Evolutionary conservation across 2,113 vertebrate species (phyloP), one percentile per base, ranked within the genome.

Genomic region (Neoarius graeffei): DNA sequence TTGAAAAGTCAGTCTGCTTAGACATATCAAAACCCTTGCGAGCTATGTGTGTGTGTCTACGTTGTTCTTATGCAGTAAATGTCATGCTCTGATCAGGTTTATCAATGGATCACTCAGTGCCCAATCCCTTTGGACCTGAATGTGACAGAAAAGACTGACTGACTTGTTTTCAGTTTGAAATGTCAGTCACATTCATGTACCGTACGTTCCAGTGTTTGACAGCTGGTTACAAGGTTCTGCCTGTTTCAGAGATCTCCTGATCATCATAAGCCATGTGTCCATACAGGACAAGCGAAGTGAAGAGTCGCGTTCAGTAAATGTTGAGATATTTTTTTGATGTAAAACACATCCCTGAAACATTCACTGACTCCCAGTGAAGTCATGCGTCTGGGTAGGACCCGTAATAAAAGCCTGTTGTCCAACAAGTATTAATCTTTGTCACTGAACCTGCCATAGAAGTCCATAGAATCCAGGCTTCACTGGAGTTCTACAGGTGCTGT

Each of bases 101-200:
- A 42, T 42, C 42, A 4, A 42, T 42, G 42, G 42, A 42, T 42
- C 42, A 42, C 42, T 42, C 3, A 42, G 4, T 42, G 42, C 42
- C 42, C 4, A 42, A 42, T 42, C 42, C 42, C 3, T 42, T 4
- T 42, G 42, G 42, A 42, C 67, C 92, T 91, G 88, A 87, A 87
- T 91, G 60, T 59, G 60, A 86, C 20, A 85, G 57, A 56, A 85
- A 56, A 85, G 52, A 86, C 42, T 42, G 42, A 30, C 27, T 30
- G 66, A 14, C 30, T 3, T 73, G 7, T 73, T 73, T 7, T 42
- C 17, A 17, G 10, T 66, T 27, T 11, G 60, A 23, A 8, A 67
- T 14, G 15, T 35, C 67, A 35, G 27, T 19, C 30, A 19, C 35
- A 7, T 42, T 73, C 17, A 73, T 35, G 42, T 42, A 73, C 8